A percentile compares a stretch with the other conserved stretches of the same genome.
Conservation (phyloP, 2,888 invertebrate species). For the Dexiosoma caninum region DNA sequence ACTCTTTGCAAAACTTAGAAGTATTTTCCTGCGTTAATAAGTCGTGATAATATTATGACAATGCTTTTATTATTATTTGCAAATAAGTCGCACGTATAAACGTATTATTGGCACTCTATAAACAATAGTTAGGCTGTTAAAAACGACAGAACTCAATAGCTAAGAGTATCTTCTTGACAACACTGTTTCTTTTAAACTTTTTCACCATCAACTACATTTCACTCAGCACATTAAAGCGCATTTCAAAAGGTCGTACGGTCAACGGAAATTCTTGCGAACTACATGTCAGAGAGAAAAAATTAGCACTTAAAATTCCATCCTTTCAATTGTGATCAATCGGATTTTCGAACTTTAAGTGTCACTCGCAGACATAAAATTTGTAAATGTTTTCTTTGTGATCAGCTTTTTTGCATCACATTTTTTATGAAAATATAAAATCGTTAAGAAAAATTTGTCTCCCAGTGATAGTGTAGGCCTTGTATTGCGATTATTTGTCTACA, state of each 20-base stretch:
- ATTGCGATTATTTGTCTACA: conserved; percentile 54
- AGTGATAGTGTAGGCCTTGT: conserved; percentile 28
- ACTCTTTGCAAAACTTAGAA: no score
- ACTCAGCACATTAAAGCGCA: conserved; percentile 34
- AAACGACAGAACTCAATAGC: no score
- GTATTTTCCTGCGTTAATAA: no score
- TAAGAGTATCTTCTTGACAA: no score
- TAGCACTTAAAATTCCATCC: conserved; percentile 70
- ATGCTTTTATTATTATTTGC: no score
- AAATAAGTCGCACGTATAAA: no score
- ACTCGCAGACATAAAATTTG: conserved; percentile 52
- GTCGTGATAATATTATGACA: no score
- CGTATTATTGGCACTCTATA: no score
- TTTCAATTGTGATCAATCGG: conserved; percentile 68
- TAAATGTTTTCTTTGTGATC: conserved; percentile 39
- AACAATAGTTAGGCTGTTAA: no score
- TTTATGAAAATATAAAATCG: not conserved
- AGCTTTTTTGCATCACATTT: not conserved
- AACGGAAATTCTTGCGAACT: conserved; percentile 60
- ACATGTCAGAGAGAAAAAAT: conserved; percentile 61
- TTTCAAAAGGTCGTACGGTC: conserved; percentile 48
- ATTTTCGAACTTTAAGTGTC: conserved; percentile 65
- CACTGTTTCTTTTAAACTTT: not conserved
- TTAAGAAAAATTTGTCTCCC: conserved; percentile 33
- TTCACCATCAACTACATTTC: not conserved